These are phyloP conservation scores for Antheraea yamamai DNA, from an alignment of 2,888 invertebrate genomes.

Conservation along the genomic window DNA sequence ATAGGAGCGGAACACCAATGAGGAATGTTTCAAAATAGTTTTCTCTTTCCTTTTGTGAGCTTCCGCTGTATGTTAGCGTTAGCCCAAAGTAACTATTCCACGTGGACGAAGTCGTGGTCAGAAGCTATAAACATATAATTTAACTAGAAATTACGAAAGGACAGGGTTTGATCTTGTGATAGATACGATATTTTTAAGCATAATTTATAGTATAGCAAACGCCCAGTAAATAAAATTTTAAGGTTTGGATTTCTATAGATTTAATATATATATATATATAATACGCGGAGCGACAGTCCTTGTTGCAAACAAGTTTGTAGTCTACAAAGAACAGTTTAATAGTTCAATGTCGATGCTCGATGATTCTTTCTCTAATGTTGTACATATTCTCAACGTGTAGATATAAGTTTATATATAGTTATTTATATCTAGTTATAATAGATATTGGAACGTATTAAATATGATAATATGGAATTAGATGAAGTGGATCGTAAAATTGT, in stretches of 20 bases:
- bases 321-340: neutral
- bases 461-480: neutral
- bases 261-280: neutral
- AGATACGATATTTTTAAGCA: neutral
- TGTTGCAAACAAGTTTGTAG: neutral
- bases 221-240: neutral
- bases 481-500: neutral
- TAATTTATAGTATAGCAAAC: neutral
- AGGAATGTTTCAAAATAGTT: no score
- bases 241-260: neutral
- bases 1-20: no score
- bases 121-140: neutral
- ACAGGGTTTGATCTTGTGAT: neutral
- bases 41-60: no score
- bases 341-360: neutral
- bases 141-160: neutral
- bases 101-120: no score
- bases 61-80: no score
- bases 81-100: no score
- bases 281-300: neutral
- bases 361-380: neutral
- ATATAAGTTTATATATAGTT: neutral
- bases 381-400: neutral
- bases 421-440: neutral
- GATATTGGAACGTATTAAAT: neutral